These are phyloP conservation scores for Blastobasis lacticolella DNA, from an alignment of 2,888 invertebrate species.

Conservation along the genomic window DNA sequence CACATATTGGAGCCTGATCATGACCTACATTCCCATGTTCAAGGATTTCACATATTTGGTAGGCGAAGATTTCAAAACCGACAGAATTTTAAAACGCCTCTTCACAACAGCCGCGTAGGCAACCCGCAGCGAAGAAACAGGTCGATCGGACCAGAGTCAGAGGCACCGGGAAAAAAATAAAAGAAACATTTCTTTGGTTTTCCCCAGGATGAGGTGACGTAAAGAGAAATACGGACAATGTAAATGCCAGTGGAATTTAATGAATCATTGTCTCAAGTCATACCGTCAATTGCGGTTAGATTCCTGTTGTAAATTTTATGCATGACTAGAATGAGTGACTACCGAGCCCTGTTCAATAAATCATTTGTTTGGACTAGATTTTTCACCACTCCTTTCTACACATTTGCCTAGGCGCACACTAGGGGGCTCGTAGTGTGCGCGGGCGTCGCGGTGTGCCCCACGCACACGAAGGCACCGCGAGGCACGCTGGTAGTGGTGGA, in stretches of 20 bases:
- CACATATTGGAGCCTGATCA: constrained; percentile 65
- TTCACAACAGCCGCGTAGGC: constrained; percentile 29
- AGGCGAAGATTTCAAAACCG: constrained; percentile 66
- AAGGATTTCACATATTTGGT: constrained; percentile 73
- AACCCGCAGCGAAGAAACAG: constrained; percentile 17
- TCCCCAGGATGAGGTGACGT: constrained; percentile 22
- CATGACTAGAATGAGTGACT: too few species aligned
- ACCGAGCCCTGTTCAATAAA: too few species aligned
- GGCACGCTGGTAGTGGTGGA: constrained; percentile 36
- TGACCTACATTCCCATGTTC: constrained; percentile 68
- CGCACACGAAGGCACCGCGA: constrained; percentile 29
- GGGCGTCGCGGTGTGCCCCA: constrained; percentile 26
- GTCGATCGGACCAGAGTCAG: constrained; percentile 21
- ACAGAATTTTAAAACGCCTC: constrained; percentile 50
- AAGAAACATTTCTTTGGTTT: constrained; percentile 25
- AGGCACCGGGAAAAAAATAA: constrained; percentile 14
- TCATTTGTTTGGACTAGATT: constrained; percentile 34
- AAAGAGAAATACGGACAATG: constrained; percentile 13
- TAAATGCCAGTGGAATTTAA: background rate
- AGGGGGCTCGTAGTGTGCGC: constrained; percentile 18
- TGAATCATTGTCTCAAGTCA: constrained; percentile 8
- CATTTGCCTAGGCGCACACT: constrained; percentile 32
- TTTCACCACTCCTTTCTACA: constrained; percentile 62
- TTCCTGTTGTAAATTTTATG: constrained; percentile 3
- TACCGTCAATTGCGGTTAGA: constrained; percentile 4